Conservation (phyloP, 2,888 invertebrate genomes). For the Hypomecis punctinalis region DNA sequence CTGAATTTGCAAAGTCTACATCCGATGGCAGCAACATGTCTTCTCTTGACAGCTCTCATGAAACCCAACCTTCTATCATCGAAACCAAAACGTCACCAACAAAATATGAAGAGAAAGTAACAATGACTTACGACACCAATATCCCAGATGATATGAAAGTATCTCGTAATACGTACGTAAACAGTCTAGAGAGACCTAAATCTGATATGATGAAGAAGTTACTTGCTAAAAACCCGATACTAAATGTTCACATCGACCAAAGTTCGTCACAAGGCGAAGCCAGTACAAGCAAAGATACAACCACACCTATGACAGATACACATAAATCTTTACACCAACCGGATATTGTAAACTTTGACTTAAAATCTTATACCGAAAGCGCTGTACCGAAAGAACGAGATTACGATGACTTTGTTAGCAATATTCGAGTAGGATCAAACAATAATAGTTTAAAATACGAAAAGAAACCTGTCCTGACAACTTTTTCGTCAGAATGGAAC, state of each 20-base stretch:
- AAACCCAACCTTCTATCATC: slow-evolving; percentile 52
- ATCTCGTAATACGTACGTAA: slow-evolving; percentile 84
- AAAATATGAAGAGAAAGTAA: slow-evolving; percentile 76
- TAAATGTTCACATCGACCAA: slow-evolving; percentile 78
- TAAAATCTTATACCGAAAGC: slow-evolving; percentile 63
- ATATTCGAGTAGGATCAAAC: slow-evolving; percentile 78
- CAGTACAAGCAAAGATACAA: slow-evolving; percentile 63
- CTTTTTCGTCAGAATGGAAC: slow-evolving; percentile 67
- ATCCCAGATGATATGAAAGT: slow-evolving; percentile 87
- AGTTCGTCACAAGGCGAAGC: slow-evolving; percentile 62
- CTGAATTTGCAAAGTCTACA: slow-evolving; percentile 80
- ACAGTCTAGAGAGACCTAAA: slow-evolving; percentile 86
- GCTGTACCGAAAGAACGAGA: slow-evolving; percentile 63
- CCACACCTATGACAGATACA: slow-evolving; percentile 68
- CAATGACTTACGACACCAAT: slow-evolving; percentile 84
- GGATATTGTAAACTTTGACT: slow-evolving; percentile 80
- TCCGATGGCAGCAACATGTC: slow-evolving; percentile 78
- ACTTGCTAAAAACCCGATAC: slow-evolving; percentile 80
- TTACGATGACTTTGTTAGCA: slow-evolving; percentile 80
- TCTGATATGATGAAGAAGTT: slow-evolving; percentile 86
- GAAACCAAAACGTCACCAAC: slow-evolving; percentile 58
- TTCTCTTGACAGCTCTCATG: slow-evolving; percentile 73
- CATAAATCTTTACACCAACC: slow-evolving; percentile 80
- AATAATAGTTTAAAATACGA: slow-evolving; percentile 74
- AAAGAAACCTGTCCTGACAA: slow-evolving; percentile 64